Percentiles rank a stretch among this genome's conserved stretches.
Evolutionary conservation across 2,113 vertebrate species (phyloP).

Genomic region (Sardina pilchardus): DNA sequence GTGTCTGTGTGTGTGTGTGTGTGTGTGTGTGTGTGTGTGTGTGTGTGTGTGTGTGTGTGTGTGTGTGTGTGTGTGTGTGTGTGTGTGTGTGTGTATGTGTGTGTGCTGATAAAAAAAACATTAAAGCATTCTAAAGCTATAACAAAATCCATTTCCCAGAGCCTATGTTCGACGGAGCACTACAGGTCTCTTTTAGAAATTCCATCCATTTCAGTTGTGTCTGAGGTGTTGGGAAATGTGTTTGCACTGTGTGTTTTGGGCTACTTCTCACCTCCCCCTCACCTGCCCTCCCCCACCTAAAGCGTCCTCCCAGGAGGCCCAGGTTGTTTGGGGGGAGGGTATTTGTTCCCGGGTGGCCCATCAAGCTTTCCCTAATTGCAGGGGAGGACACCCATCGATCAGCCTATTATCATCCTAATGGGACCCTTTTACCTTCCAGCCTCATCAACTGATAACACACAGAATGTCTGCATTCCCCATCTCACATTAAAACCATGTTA

Average conservation of each 20-base stretch:
- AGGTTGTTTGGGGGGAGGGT: slow-evolving; percentile 21
- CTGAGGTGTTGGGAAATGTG: background rate
- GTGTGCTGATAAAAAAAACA: background rate
- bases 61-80: background rate
- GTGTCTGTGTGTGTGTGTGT: slow-evolving; percentile 18
- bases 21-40: background rate
- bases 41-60: too few species aligned
- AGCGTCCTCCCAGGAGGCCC: slow-evolving; percentile 8
- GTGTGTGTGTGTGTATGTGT: background rate
- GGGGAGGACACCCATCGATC: slow-evolving; percentile 49
- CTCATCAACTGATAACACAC: slow-evolving; percentile 45
- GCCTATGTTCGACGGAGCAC: too few species aligned
- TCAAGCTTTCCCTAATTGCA: slow-evolving; percentile 55
- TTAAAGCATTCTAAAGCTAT: too few species aligned
- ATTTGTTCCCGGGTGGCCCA: slow-evolving; percentile 41
- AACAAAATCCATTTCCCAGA: too few species aligned
- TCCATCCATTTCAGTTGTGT: too few species aligned
- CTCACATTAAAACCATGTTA: background rate
- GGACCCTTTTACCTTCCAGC: slow-evolving; percentile 31
- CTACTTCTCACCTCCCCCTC: background rate
- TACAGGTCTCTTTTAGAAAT: too few species aligned
- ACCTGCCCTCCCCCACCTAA: slow-evolving; percentile 28
- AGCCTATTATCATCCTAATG: slow-evolving; percentile 45
- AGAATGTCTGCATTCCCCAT: background rate
- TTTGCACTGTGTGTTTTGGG: background rate